phyloP scores from a whole-genome alignment of 1,140 invertebrate species.

The Aradophagus sp. region DNA sequence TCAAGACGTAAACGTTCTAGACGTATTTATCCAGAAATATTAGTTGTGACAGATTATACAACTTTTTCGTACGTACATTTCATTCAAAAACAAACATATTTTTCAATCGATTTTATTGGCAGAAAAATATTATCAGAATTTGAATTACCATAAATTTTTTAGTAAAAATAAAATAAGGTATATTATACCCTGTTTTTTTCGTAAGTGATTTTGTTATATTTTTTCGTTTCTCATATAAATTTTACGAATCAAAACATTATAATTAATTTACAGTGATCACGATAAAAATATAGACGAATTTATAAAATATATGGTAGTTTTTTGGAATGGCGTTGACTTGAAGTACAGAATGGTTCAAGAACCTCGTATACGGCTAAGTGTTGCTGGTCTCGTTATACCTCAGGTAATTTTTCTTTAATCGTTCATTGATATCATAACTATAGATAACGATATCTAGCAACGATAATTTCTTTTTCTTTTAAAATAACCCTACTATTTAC shows the following conservation, averaged over 20 bases:
- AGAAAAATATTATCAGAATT: background rate
- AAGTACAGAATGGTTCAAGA: constrained; percentile 1
- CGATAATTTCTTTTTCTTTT: no score
- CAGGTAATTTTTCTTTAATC: no score
- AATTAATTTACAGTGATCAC: constrained; percentile 2
- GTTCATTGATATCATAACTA: no score
- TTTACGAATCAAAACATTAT: no score
- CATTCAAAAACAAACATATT: no score
- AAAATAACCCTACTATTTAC: no score
- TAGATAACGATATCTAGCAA: no score
- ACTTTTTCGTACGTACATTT: constrained; percentile 7
- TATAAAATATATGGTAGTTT: constrained; percentile 10
- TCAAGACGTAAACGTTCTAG: background rate
- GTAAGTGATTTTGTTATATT: no score
- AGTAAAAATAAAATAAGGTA: background rate
- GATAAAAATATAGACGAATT: constrained; percentile 3
- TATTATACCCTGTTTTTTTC: no score
- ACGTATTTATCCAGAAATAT: constrained; percentile 11
- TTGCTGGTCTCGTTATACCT: constrained; percentile 6
- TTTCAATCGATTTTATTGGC: background rate
- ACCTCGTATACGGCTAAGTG: background rate
- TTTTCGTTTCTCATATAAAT: no score
- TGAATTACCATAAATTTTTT: background rate
- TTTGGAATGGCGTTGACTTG: constrained; percentile 4
- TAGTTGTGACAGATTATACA: constrained; percentile 12